Percentiles rank a stretch among this genome's conserved stretches.
phyloP scores from a whole-genome alignment of 2,113 vertebrate genomes.

The Cryptoleucopteryx plumbea region DNA sequence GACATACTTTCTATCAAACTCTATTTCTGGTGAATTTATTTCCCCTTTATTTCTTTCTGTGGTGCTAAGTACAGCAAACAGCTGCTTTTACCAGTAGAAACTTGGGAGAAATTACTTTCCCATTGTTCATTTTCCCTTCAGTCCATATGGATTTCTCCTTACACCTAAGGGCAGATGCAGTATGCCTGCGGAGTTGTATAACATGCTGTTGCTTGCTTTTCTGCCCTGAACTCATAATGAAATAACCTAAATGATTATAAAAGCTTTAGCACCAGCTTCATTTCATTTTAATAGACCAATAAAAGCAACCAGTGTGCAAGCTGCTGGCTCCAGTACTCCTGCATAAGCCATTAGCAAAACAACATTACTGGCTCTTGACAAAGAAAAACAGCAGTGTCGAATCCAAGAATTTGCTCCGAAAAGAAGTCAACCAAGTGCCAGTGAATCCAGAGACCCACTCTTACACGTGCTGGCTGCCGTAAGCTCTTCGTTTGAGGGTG shows the following conservation, averaged over 20 bases:
- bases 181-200: background rate
- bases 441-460: background rate
- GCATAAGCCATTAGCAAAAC: conserved; percentile 35
- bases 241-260: conserved; percentile 35
- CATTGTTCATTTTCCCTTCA: background rate
- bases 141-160: background rate
- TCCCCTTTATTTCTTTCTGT: background rate
- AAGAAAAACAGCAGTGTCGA: background rate
- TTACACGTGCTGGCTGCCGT: background rate
- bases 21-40: background rate
- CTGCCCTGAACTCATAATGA: background rate
- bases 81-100: background rate
- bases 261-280: conserved; percentile 39
- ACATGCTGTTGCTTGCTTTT: background rate
- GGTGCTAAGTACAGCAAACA: background rate
- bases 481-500: background rate
- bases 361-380: background rate
- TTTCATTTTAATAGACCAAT: conserved; percentile 49
- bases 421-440: background rate
- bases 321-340: conserved; percentile 32
- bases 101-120: background rate
- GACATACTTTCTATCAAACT: background rate
- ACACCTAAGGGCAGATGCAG: background rate
- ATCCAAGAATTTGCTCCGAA: background rate
- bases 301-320: conserved; percentile 27